Conservation (phyloP, 2,113 vertebrate species). For the Lanius collurio region DNA sequence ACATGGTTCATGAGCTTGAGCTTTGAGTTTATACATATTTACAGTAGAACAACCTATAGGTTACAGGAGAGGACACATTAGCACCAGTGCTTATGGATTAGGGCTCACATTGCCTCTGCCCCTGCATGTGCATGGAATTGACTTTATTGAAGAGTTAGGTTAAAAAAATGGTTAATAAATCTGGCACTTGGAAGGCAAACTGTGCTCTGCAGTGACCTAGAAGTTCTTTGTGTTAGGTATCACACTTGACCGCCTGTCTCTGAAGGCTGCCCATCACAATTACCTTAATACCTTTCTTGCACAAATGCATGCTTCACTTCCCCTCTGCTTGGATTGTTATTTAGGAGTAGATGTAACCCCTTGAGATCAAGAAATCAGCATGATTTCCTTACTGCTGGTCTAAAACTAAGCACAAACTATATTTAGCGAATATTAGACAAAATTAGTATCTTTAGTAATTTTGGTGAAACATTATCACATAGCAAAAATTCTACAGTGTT, state of each 20-base stretch:
- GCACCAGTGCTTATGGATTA: slow-evolving; percentile 53
- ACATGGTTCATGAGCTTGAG: background rate
- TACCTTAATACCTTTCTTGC: background rate
- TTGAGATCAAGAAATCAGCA: background rate
- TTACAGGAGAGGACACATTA: slow-evolving; percentile 43
- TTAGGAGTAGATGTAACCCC: background rate
- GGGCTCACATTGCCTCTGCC: background rate
- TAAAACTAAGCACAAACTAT: background rate
- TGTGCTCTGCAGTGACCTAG: slow-evolving; percentile 35
- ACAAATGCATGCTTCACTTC: background rate
- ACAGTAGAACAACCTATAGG: slow-evolving; percentile 6
- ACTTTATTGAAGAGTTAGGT: background rate
- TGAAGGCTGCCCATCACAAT: background rate
- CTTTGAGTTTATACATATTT: background rate
- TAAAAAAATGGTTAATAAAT: slow-evolving; percentile 40
- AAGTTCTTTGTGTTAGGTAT: background rate
- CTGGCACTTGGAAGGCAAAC: slow-evolving; percentile 70
- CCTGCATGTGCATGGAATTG: background rate
- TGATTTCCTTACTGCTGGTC: slow-evolving; percentile 12
- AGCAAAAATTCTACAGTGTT: slow-evolving; percentile 4
- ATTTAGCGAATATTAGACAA: background rate
- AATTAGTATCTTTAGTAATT: background rate
- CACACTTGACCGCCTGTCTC: background rate
- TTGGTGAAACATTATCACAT: slow-evolving; percentile 1
- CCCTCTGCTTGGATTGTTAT: background rate